These are phyloP conservation scores for Pseudobourletiella spinata DNA, from an alignment of 1,140 invertebrate genomes.

Conservation along the genomic window DNA sequence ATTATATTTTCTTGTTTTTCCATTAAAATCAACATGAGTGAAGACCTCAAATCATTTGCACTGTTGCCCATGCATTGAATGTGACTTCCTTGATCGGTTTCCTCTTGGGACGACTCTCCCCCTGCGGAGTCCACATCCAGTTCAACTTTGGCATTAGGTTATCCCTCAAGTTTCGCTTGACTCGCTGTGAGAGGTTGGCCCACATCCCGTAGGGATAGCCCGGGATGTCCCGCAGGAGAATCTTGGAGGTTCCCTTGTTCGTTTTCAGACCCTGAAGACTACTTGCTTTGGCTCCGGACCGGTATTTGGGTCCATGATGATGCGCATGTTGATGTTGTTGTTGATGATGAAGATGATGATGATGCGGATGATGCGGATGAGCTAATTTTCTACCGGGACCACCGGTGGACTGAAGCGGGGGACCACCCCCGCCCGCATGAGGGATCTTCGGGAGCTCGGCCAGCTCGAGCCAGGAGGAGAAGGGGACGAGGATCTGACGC, in stretches of 20 bases:
- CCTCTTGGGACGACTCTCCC: constrained; percentile 21
- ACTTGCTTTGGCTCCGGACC: background rate
- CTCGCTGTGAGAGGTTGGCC: constrained; percentile 31
- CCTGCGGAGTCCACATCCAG: constrained; percentile 32
- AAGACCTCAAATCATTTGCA: constrained; percentile 34
- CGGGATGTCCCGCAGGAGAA: constrained; percentile 26
- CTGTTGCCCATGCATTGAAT: constrained; percentile 36
- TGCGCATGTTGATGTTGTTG: no score
- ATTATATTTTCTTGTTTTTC: no score
- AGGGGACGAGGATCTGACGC: constrained; percentile 30
- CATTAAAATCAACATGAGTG: no score
- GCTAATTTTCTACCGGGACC: constrained; percentile 3
- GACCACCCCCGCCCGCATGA: constrained; percentile 2
- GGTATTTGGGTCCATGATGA: background rate
- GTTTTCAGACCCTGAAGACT: constrained; percentile 11
- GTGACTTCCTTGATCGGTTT: constrained; percentile 34
- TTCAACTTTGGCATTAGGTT: constrained; percentile 34
- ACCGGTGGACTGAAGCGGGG: no score
- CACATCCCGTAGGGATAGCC: constrained; percentile 26
- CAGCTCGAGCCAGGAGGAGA: constrained; percentile 34
- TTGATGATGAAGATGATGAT: no score
- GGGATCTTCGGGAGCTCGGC: constrained; percentile 26
- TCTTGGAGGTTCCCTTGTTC: constrained; percentile 31
- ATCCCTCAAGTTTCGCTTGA: constrained; percentile 33
- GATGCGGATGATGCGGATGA: no score